A percentile compares a stretch with the other conserved stretches of the same genome.
Conservation (phyloP, 2,113 vertebrate species). For the Calyptommatus sinebrachiatus region DNA sequence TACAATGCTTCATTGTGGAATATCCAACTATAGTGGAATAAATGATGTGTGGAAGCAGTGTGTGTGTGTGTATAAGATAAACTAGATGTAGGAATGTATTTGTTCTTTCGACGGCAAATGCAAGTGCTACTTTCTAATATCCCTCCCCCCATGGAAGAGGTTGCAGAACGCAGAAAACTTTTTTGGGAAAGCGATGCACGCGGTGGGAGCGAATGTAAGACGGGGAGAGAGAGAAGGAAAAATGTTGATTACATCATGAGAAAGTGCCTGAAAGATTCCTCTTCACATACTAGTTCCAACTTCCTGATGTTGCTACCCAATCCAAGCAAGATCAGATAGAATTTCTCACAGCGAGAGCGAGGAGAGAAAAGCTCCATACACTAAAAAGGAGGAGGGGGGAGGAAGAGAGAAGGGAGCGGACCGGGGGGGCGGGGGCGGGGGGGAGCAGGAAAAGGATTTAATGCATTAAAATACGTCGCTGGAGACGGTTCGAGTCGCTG, state of each 20-base stretch:
- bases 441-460: not conserved
- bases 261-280: slow-evolving; percentile 13
- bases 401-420: not conserved
- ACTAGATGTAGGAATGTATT: too few relatives aligned
- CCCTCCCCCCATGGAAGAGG: not conserved
- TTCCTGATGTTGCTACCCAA: slow-evolving; percentile 11
- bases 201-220: not conserved
- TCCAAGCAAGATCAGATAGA: not conserved
- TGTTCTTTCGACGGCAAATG: not conserved
- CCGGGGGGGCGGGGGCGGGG: not conserved
- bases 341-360: not conserved
- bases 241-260: slow-evolving; percentile 26
- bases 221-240: not conserved
- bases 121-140: not conserved
- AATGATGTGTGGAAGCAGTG: too few relatives aligned
- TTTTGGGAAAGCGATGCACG: not conserved
- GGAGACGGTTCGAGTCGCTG: not conserved
- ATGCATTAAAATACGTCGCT: not conserved
- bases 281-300: not conserved
- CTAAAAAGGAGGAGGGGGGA: not conserved
- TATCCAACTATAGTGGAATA: too few relatives aligned
- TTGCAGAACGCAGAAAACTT: not conserved
- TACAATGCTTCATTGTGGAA: too few relatives aligned
- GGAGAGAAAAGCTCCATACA: not conserved
- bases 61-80: too few relatives aligned